Evolutionary conservation across 1,140 invertebrate species (phyloP), one percentile per base, ranked within the genome.

Genomic region (Ctenoplectra terminalis): DNA sequence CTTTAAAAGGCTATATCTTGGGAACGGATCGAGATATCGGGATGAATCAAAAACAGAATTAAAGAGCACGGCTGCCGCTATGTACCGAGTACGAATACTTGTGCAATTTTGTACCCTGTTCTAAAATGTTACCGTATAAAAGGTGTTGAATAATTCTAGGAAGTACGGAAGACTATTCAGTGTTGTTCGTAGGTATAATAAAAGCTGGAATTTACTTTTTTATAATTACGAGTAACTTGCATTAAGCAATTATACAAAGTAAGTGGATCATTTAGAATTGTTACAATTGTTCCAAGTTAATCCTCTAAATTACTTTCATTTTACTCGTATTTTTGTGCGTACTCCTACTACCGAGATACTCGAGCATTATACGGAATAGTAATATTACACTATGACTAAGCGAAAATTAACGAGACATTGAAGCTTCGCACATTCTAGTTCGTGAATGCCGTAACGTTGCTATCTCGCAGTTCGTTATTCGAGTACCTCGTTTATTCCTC

Each of bases 401-500:
- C 9, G 66, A 50, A 29, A 31, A 31, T 26, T 31, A 48, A 48
- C 43, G 66, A 69, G 29, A 31, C 26, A 48, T 69, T 69, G 43
- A 48, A 48, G 43, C 26, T 31, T 48, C 43, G 26, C 29, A 46
- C 46, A 67, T 46, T 29, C 37, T 43, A 66, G 63, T 37, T 63
- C 60, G 34, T 63, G 34, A 37, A 34, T 63, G 11, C 60, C 34
- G 60, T n/a, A 63, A 63, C 34, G 34, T 63, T 11, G 8, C 31
- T 37, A 26, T 37, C 60, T 63, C 34, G n/a, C 37, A 37, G 6
- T 43, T 20, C 34, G n/a, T n/a, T n/a, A 48, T 46, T 67, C 9
- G 40, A 67, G 40, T 67, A 69, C 29, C 29, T 69, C 46, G 50
- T 50, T 67, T 29, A 46, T 67, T 67, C 8, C n/a, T 17, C 37